Conservation (phyloP, 2,113 vertebrate genomes). For the Bujurquina vittata region DNA sequence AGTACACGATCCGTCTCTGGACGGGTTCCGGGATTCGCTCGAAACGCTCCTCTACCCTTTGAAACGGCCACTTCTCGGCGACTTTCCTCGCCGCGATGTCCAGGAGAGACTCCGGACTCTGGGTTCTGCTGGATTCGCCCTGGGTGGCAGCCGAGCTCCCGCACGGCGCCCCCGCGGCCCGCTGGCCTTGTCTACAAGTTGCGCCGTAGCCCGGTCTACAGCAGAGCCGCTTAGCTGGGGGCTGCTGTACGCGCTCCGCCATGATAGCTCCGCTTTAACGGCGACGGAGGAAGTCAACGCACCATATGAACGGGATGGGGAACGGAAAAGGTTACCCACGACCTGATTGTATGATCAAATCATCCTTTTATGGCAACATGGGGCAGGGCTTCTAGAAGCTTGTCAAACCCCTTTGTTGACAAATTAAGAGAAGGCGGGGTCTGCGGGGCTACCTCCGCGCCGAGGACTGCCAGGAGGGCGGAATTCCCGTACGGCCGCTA, state of each 20-base stretch:
- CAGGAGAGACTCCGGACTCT: conserved; percentile 90
- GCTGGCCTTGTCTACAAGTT: conserved; percentile 82
- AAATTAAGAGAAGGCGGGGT: conserved; percentile 72
- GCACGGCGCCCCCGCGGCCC: conserved; percentile 81
- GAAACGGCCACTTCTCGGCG: conserved; percentile 97
- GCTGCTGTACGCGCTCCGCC: conserved; percentile 96
- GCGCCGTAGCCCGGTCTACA: conserved; percentile 87
- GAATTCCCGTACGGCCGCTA: conserved; percentile 53
- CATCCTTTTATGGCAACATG: conserved; percentile 81
- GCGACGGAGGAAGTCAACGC: conserved; percentile 90
- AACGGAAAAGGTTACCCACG: conserved; percentile 68
- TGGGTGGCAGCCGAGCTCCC: conserved; percentile 79
- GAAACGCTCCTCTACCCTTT: conserved; percentile 94
- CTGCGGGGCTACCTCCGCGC: conserved; percentile 44
- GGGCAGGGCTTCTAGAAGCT: conserved; percentile 65
- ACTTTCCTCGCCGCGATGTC: conserved; percentile 94
- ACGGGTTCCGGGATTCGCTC: conserved; percentile 96
- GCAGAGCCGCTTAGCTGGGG: conserved; percentile 95
- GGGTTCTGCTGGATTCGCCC: conserved; percentile 83
- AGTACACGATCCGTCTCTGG: conserved; percentile 95
- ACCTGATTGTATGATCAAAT: conserved; percentile 78
- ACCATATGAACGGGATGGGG: conserved; percentile 87
- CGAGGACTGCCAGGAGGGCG: conserved; percentile 52
- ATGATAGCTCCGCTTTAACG: conserved; percentile 95
- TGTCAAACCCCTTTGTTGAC: conserved; percentile 79